A percentile compares a stretch with the other conserved stretches of the same genome.
Conservation (phyloP, 1,140 invertebrate species). For the Lepidotrigona ventralis region DNA sequence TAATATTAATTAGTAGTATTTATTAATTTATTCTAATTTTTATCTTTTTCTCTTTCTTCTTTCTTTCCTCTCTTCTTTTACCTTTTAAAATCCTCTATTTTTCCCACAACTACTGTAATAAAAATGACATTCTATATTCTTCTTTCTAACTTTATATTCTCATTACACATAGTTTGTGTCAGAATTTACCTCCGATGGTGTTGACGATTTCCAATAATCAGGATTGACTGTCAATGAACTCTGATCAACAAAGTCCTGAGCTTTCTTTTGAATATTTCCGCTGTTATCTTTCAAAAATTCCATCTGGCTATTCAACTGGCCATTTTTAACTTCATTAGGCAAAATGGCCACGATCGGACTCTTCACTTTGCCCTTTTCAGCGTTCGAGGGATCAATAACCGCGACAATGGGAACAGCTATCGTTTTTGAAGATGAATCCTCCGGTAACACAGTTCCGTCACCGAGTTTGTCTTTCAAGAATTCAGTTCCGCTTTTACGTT, state of each 20-base stretch:
- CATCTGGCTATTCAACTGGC: not conserved
- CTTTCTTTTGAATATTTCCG: conserved; percentile 28
- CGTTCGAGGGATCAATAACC: conserved; percentile 46
- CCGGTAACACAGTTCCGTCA: not conserved
- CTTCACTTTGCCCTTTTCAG: conserved; percentile 34
- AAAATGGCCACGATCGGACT: conserved; percentile 43
- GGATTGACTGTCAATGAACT: conserved; percentile 10
- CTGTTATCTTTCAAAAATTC: conserved; percentile 25
- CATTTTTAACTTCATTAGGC: not conserved
- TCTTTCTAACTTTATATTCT: not conserved
- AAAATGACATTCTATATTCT: not conserved
- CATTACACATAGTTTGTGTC: not conserved
- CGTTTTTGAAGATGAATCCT: conserved; percentile 4
- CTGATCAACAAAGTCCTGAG: conserved; percentile 41
- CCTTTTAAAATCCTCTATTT: not conserved
- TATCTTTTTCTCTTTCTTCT: not conserved
- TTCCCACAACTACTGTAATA: not conserved
- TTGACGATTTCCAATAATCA: conserved; percentile 16
- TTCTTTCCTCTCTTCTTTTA: not conserved
- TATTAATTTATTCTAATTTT: not conserved
- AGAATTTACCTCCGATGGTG: conserved; percentile 42
- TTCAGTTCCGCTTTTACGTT: conserved; percentile 1
- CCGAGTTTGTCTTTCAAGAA: conserved; percentile 9
- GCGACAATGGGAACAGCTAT: conserved; percentile 53
- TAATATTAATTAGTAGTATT: not conserved